Evolutionary conservation across 2,797 vertebrate genomes (phyloP).

Genomic region (Myripristis jacobus): DNA sequence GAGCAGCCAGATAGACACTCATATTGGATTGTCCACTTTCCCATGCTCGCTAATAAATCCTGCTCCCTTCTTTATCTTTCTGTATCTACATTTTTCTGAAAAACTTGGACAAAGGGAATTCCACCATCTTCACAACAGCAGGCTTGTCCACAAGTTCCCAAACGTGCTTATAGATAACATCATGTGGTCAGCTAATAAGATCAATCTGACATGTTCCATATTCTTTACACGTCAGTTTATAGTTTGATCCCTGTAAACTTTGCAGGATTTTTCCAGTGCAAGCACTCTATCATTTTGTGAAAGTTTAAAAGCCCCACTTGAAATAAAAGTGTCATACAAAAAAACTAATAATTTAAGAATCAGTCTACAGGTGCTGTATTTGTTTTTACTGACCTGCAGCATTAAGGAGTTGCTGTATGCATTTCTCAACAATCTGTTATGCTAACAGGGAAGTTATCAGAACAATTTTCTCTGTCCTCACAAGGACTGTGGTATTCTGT

Average conservation of each 20-base stretch:
- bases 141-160: constrained; percentile 2
- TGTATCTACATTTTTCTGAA: constrained; percentile 31
- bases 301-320: no score
- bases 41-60: constrained; percentile 26
- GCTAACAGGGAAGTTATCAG: neutral
- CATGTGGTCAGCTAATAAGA: neutral
- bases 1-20: constrained; percentile 45
- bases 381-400: no score
- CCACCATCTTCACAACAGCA: constrained; percentile 10
- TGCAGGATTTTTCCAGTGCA: neutral
- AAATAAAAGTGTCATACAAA: neutral
- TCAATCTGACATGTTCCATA: neutral
- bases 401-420: neutral
- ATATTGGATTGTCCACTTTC: constrained; percentile 38
- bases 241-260: neutral
- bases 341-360: neutral
- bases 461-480: neutral
- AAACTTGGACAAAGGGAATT: constrained; percentile 45
- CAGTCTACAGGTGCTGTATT: no score
- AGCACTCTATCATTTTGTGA: neutral
- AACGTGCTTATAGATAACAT: constrained; percentile 16
- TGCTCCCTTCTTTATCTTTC: neutral
- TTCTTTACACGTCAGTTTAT: neutral
- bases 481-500: neutral
- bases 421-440: neutral